Conservation (phyloP, 2,113 vertebrate genomes). For the Sardina pilchardus region DNA sequence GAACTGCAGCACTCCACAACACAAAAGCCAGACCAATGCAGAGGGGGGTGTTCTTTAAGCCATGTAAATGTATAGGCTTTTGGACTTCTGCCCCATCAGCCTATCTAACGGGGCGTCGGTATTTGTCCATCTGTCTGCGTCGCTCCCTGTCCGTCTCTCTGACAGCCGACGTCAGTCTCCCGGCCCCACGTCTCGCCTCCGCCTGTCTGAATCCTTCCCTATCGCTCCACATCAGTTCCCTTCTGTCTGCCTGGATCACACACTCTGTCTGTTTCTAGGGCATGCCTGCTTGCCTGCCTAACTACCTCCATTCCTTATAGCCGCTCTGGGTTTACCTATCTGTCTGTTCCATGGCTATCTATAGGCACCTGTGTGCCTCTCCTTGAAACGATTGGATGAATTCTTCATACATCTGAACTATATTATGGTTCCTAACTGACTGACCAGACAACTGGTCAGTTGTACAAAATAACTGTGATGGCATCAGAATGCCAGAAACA, state of each 20-base stretch:
- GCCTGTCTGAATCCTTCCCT: not conserved
- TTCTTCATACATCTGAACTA: not conserved
- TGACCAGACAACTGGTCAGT: not conserved
- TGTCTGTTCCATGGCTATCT: not conserved
- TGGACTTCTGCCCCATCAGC: not conserved
- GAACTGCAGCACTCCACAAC: not conserved
- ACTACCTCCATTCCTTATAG: not conserved
- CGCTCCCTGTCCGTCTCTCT: not conserved
- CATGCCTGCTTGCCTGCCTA: slow-evolving; percentile 15
- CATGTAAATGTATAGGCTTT: not conserved
- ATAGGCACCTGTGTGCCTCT: not conserved
- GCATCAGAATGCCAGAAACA: not conserved
- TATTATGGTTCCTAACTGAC: not conserved
- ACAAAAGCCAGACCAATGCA: not conserved
- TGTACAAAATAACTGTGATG: not conserved
- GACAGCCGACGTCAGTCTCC: not conserved
- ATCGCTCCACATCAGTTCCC: not conserved
- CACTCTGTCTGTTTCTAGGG: not conserved
- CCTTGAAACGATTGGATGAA: not conserved
- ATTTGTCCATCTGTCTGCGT: slow-evolving; percentile 2
- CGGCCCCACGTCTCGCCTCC: not conserved
- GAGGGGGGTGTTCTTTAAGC: not conserved
- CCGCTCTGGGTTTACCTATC: not conserved
- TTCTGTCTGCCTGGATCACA: not conserved
- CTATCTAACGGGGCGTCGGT: not conserved